phyloP scores from a whole-genome alignment of 2,113 vertebrate species.

The Nyctibius bracteatus region DNA sequence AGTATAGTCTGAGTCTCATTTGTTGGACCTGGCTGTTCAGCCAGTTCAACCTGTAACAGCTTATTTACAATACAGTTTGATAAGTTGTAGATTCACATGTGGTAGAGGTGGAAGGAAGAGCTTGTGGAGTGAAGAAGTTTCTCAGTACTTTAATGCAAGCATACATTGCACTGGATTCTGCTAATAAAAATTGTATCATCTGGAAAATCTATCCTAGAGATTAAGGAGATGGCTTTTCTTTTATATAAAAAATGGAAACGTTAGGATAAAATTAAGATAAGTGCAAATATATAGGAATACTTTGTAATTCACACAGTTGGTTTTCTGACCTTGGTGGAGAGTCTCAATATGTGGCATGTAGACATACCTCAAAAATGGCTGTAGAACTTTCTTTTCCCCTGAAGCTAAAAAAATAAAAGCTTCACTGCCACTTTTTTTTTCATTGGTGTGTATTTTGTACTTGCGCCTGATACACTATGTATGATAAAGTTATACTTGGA shows the following conservation, averaged over 20 bases:
- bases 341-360: background rate
- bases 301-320: rapidly evolving
- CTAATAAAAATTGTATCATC: background rate
- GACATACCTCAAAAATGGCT: background rate
- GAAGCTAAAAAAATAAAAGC: background rate
- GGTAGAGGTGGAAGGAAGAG: background rate
- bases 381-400: background rate
- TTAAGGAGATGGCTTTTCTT: background rate
- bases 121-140: background rate
- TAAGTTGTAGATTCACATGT: background rate
- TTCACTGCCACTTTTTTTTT: background rate
- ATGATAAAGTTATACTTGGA: background rate
- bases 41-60: background rate
- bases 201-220: background rate
- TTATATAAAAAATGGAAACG: background rate
- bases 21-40: background rate
- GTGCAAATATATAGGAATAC: background rate
- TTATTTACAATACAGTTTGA: background rate
- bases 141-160: background rate
- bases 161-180: background rate
- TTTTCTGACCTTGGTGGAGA: background rate
- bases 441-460: background rate
- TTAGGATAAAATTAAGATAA: background rate
- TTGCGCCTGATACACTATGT: background rate
- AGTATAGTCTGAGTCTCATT: background rate